These are phyloP conservation scores for Crioceris asparagi DNA, from an alignment of 2,888 invertebrate genomes.

Conservation along the genomic window DNA sequence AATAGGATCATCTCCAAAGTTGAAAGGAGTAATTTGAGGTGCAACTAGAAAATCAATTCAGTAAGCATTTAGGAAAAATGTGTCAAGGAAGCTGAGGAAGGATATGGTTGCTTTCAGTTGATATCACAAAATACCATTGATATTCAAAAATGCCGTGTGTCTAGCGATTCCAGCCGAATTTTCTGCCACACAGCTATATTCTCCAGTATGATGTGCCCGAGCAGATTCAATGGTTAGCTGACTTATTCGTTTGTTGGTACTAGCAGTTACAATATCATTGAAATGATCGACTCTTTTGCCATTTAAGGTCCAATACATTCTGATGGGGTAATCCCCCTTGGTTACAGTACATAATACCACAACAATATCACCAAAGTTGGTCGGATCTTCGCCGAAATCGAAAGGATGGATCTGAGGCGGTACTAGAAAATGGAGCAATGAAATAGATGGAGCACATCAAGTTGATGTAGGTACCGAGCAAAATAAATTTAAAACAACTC, in stretches of 20 bases:
- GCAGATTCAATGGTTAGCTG: constrained; percentile 43
- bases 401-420: constrained; percentile 71
- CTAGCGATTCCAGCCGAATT: constrained; percentile 58
- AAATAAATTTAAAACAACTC: too few relatives aligned
- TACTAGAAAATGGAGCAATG: constrained; percentile 41
- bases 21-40: constrained; percentile 48
- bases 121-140: constrained; percentile 49
- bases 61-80: not conserved
- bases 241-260: constrained; percentile 47
- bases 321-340: constrained; percentile 69
- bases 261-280: constrained; percentile 44
- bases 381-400: constrained; percentile 60
- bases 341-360: constrained; percentile 51
- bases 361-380: constrained; percentile 35
- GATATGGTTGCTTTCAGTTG: constrained; percentile 33
- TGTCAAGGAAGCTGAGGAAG: not conserved
- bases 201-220: constrained; percentile 40
- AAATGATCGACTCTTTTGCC: constrained; percentile 39
- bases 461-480: too few relatives aligned
- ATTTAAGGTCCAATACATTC: constrained; percentile 60
- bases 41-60: constrained; percentile 24
- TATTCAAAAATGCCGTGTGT: constrained; percentile 51
- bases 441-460: too few relatives aligned
- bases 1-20: constrained; percentile 44
- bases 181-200: constrained; percentile 48